Evolutionary conservation across 2,797 vertebrate species (phyloP), one percentile per base, ranked within the genome.

Genomic region (Onychomys torridus): DNA sequence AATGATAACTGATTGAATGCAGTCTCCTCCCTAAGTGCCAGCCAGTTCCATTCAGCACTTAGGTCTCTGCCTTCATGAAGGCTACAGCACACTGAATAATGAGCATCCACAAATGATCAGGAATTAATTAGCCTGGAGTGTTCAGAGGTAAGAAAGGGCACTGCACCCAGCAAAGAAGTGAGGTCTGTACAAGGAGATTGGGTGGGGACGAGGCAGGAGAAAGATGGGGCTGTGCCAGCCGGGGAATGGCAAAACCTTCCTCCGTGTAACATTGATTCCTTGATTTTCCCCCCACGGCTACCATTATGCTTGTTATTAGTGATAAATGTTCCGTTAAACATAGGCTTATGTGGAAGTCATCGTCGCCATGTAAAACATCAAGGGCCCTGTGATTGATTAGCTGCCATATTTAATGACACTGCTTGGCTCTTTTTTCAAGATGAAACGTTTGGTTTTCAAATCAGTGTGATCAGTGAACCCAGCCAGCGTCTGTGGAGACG

Each of bases 301-400:
- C 86, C 93, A 91, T 96, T 82, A 75, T 79, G 88, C 87, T 96
- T 95, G 95, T 97, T 97, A 96, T 97, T 96, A 95, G 96, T 97
- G 96, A 97, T 92, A 97, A 97, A 97, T 97, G 97, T 97, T 97
- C 96, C 63, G 0, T 96, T 95, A 97, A 95, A 96, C 52, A 88
- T 52, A 40, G 52, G 3, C 79, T 96, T 46, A 2, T 73, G 6
- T 81, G 67, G 91, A 90, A 84, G 92, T 81, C 6, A 0, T 52
- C 1, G 1, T 63, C 5, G 32, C 96, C 37, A 17, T 92, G 86
- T 79, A 75, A 93, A 91, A 90, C 92, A 89, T 91, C 86, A 40
- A 93, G 91, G 90, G 83, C 69, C 59, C 25, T 0, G 13, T 93
- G 96, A 97, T 94, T 88, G 95, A 97, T 97, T 86, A 87, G 14